These are phyloP conservation scores for Calliphora vicina DNA, from an alignment of 1,140 invertebrate genomes.

Conservation along the genomic window DNA sequence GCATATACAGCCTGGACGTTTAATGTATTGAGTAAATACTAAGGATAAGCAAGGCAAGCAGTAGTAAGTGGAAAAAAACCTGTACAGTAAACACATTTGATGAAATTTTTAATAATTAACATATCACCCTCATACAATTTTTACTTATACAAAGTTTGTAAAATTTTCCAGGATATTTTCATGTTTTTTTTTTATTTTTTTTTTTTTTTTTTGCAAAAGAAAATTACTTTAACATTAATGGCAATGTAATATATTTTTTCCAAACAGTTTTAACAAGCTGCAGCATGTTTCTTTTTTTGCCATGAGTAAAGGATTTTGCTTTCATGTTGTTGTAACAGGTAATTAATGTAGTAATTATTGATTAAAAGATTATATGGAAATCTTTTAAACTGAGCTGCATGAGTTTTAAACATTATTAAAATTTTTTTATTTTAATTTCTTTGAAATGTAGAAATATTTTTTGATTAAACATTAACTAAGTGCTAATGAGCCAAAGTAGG, in stretches of 20 bases:
- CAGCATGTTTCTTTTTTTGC: not conserved
- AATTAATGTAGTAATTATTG: not conserved
- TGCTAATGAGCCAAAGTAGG: not conserved
- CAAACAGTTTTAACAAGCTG: too few species aligned
- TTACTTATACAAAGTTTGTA: not conserved
- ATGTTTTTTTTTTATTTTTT: not conserved
- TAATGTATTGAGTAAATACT: not conserved
- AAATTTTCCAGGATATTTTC: not conserved
- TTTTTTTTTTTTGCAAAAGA: not conserved
- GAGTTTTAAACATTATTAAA: not conserved
- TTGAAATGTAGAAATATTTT: not conserved
- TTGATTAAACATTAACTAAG: not conserved
- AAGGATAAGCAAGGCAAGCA: not conserved
- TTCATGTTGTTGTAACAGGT: not conserved
- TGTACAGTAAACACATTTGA: not conserved
- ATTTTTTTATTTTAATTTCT: not conserved
- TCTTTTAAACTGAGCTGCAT: not conserved
- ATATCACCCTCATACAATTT: not conserved
- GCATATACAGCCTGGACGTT: not conserved
- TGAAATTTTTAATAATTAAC: constrained; percentile 9
- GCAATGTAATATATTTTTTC: not conserved
- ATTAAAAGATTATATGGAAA: not conserved
- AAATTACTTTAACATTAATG: not conserved
- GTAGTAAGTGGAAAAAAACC: not conserved
- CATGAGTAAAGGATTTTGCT: not conserved